Percentiles rank a stretch among this genome's conserved stretches.
Evolutionary conservation across 2,113 vertebrate genomes (phyloP).

Genomic region (Ranitomeya variabilis): DNA sequence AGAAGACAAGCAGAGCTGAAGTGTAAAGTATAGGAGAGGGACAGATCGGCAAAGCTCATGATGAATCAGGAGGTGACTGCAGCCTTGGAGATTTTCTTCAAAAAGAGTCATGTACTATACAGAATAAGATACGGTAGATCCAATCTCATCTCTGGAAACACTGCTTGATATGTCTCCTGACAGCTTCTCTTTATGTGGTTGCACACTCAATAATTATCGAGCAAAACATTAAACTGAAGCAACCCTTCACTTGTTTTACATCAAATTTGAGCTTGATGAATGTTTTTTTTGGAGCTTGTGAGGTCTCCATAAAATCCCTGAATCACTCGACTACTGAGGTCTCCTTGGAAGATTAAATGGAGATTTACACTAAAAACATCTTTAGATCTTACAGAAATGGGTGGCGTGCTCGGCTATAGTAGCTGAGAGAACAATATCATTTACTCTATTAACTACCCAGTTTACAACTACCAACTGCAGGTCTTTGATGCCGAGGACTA

Average conservation of each 20-base stretch:
- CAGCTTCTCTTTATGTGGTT: background rate
- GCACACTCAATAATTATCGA: background rate
- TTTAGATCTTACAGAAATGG: background rate
- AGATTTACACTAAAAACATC: background rate
- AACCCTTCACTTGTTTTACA: slow-evolving; percentile 17
- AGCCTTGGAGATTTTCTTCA: background rate
- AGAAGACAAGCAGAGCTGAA: background rate
- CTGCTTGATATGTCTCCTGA: background rate
- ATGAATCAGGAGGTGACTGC: background rate
- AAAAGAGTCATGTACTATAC: background rate
- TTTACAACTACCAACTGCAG: background rate
- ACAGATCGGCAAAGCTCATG: background rate
- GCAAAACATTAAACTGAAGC: slow-evolving; percentile 12
- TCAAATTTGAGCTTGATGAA: background rate
- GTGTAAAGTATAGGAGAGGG: background rate
- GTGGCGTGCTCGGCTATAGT: background rate
- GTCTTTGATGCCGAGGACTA: background rate
- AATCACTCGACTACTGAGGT: slow-evolving; percentile 13
- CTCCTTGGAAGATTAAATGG: background rate
- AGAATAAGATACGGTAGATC: background rate
- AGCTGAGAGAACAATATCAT: background rate
- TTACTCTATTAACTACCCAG: background rate
- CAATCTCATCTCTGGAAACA: background rate
- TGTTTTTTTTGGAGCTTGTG: background rate
- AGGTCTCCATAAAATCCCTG: slow-evolving; percentile 14